Evolutionary conservation across 2,797 vertebrate species (phyloP).

Genomic region (Trichosurus vulpecula): DNA sequence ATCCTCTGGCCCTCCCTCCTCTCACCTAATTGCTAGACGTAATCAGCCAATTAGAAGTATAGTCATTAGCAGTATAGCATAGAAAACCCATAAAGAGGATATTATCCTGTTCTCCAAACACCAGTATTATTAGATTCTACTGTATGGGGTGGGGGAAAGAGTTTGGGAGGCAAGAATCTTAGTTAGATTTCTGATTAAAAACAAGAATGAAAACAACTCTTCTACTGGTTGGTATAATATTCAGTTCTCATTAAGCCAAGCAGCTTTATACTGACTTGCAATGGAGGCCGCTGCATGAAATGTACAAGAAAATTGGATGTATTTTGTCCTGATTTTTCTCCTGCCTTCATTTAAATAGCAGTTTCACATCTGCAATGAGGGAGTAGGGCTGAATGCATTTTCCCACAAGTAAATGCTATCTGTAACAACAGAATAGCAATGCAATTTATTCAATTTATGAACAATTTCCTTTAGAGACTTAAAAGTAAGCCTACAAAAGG

Average conservation of each 20-base stretch:
- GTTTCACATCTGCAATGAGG: constrained; percentile 46
- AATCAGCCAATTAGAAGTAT: neutral
- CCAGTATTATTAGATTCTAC: constrained; percentile 27
- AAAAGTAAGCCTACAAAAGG: constrained; percentile 26
- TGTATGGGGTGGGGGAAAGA: constrained; percentile 2
- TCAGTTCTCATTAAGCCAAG: constrained; percentile 56
- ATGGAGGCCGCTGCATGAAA: constrained; percentile 49
- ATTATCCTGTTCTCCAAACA: constrained; percentile 16
- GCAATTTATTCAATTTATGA: constrained; percentile 46
- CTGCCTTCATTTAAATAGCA: constrained; percentile 54
- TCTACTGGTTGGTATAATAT: constrained; percentile 32
- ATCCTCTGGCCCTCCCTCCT: neutral
- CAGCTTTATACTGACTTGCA: constrained; percentile 41
- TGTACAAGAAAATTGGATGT: constrained; percentile 49
- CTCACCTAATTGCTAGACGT: neutral
- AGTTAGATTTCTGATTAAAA: constrained; percentile 47
- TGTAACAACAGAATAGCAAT: constrained; percentile 39
- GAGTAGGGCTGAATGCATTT: constrained; percentile 57
- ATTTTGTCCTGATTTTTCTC: constrained; percentile 55
- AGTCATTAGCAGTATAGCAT: neutral
- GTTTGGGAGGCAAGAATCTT: constrained; percentile 26
- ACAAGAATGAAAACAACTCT: constrained; percentile 41
- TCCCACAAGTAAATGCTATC: constrained; percentile 40
- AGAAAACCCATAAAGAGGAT: constrained; percentile 34
- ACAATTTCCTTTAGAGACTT: constrained; percentile 48